Base-by-base conservation (phyloP, 2,797 vertebrate species). In the Tangara arthus region DNA sequence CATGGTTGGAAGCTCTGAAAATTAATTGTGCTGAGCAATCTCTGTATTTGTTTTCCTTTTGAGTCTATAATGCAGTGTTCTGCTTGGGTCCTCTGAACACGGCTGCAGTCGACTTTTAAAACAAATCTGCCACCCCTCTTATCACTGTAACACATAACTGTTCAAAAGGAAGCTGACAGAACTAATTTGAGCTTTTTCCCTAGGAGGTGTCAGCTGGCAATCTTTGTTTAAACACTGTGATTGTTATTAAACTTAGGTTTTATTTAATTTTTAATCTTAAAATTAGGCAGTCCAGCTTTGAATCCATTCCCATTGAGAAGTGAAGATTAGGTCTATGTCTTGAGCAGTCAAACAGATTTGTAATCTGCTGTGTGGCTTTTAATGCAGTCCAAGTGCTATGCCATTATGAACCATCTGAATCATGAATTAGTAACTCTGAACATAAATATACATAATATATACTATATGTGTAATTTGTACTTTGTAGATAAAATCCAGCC, bases 151-250 rank as follows among this genome's bases (percentile, higher is more conserved):
- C 39, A 41, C 2, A 0, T 9, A 77, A 41, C 12, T 80, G 26
- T 49, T 19, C 72, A 46, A 73, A 89, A 87, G 41, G n/a, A 87
- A 79, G 68, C 42, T 86, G 57, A 65, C n/a, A 81, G 50, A 90
- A 50, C 19, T 72, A 63, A 76, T 89, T 80, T 56, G 32, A 37
- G 21, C 18, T 66, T 87, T 93, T 91, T 80, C 12, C 8, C 52
- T 85, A n/a, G 56, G 49, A 93, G 4, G 6, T 21, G 28, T 70
- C 65, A 72, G 24, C 71, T 85, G 27, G 12, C 15, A 93, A 39
- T 87, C 72, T 82, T 89, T 85, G 47, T 69, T 92, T 87, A 77
- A 95, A 42, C 12, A 22, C 16, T 39, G 26, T 46, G 20, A 84
- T 41, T 76, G 13, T 57, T 86, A 76, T 66, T 66, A 76, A 76